Base-by-base conservation (phyloP, 2,113 vertebrate genomes). In the Charadrius vociferus region DNA sequence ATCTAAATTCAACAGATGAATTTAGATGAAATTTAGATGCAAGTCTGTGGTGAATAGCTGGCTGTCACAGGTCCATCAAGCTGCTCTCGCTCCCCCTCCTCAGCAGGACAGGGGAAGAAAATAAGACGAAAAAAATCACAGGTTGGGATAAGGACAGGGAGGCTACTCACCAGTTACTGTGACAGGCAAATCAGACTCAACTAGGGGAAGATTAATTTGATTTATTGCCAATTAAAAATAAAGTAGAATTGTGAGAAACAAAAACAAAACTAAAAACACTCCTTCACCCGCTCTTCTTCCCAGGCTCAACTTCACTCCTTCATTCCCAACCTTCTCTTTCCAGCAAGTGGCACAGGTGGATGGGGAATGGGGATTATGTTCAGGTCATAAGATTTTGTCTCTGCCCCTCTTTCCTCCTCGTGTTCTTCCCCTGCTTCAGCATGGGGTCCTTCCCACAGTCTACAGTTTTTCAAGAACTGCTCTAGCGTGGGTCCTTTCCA, bases 281-380 rank as follows among this genome's bases (percentile, higher is more conserved):
- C 17, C 2, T 49, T 19, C 5, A 41, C 3, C 4, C 30, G 37
- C 6, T 36, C 4, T 56, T 67, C 37, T 81, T 63, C 34, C 14
- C 10, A 37, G 17, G 8, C 14, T 63, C 5, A 56, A 19, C 50
- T 50, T 85, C 20, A 49, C 3, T 79, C 8, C 4, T 78, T 78
- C 30, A 23, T 47, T 85, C 12, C 6, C 7, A 71, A 47, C 39
- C 10, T 55, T 62, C 45, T 82, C 5, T 10, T 61, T 62, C 45
- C 73, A 5, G 1, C 1, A 4, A 18, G 22, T 0, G 4, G 13
- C 4, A 6, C 27, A 24, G 4, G 7, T n/a, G 26, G 9, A 53
- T 45, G 22, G 47, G 32, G 29, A 63, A 47, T 34, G 19, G 36
- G 7, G 23, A n/a, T 11, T 61, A 26, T 26, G 32, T 8, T 49